A percentile compares a stretch with the other conserved stretches of the same genome.
phyloP scores from a whole-genome alignment of 1,140 invertebrate species.

The Aphis craccivora region DNA sequence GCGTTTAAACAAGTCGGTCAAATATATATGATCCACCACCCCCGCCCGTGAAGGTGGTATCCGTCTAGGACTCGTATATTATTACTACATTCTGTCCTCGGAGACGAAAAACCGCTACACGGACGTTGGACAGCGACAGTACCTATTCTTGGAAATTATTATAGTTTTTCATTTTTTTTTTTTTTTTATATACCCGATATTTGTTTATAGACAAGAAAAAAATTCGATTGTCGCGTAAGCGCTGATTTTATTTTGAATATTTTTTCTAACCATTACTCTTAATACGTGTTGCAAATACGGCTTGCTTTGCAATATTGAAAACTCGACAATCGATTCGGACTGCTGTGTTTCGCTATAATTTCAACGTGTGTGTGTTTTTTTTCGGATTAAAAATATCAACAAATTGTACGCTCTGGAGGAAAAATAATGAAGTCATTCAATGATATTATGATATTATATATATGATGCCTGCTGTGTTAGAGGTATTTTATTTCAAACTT shows the following conservation, averaged over 20 bases:
- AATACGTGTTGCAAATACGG: neutral
- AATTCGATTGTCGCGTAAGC: neutral
- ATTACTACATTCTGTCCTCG: neutral
- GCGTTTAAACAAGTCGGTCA: neutral
- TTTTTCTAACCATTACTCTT: neutral
- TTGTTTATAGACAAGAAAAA: neutral
- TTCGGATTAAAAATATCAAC: neutral
- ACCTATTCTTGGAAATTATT: neutral
- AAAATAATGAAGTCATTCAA: constrained; percentile 16
- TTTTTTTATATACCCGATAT: neutral
- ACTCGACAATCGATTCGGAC: neutral
- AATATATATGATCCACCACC: neutral
- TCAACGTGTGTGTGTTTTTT: neutral
- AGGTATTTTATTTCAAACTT: neutral
- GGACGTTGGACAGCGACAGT: neutral
- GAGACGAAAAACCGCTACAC: neutral
- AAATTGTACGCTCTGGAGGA: neutral
- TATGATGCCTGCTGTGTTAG: neutral
- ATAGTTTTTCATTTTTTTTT: neutral
- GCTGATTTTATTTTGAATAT: neutral
- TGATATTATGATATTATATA: neutral
- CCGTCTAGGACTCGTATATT: too few relatives aligned
- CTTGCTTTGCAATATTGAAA: neutral
- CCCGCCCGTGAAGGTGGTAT: neutral
- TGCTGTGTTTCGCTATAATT: neutral